Conservation (phyloP, 2,888 invertebrate species). For the Agonopterix subpropinquella region DNA sequence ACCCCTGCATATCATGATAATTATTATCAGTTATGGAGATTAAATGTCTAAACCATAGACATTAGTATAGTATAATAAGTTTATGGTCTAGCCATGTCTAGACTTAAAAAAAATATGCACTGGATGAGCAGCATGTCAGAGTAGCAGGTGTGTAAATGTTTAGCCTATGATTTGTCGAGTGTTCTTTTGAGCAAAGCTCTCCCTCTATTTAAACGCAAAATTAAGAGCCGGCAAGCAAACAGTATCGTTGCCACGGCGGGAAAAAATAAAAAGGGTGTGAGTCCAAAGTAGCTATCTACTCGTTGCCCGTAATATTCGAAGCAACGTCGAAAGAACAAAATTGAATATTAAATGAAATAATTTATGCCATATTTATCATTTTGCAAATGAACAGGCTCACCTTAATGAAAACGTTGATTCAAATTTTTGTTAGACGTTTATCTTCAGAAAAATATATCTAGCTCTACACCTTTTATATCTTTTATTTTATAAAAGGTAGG, state of each 20-base stretch:
- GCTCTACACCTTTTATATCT: too few species aligned
- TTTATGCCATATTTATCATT: slow-evolving; percentile 77
- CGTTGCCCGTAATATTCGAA: slow-evolving; percentile 52
- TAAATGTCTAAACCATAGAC: too few species aligned
- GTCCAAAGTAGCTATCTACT: slow-evolving; percentile 56
- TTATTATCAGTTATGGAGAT: too few species aligned
- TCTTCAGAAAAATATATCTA: too few species aligned
- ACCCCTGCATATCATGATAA: too few species aligned
- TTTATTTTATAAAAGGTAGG: slow-evolving; percentile 1
- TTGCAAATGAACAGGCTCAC: slow-evolving; percentile 73
- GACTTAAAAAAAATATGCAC: too few species aligned
- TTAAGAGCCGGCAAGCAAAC: slow-evolving; percentile 67
- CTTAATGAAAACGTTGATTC: slow-evolving; percentile 69
- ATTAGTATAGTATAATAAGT: too few species aligned
- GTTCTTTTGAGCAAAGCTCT: slow-evolving; percentile 56
- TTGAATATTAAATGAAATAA: slow-evolving; percentile 78
- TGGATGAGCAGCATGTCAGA: too few species aligned
- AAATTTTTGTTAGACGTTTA: slow-evolving; percentile 25
- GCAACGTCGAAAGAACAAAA: slow-evolving; percentile 65
- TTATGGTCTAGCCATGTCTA: too few species aligned
- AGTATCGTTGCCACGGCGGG: slow-evolving; percentile 50
- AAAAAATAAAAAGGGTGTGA: slow-evolving; percentile 67
- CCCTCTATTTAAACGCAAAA: slow-evolving; percentile 70
- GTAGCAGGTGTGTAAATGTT: slow-evolving; percentile 45
- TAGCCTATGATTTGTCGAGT: slow-evolving; percentile 51